A percentile compares a stretch with the other conserved stretches of the same genome.
Evolutionary conservation across 1,140 invertebrate genomes (phyloP).

Genomic region (Apolygus lucorum): DNA sequence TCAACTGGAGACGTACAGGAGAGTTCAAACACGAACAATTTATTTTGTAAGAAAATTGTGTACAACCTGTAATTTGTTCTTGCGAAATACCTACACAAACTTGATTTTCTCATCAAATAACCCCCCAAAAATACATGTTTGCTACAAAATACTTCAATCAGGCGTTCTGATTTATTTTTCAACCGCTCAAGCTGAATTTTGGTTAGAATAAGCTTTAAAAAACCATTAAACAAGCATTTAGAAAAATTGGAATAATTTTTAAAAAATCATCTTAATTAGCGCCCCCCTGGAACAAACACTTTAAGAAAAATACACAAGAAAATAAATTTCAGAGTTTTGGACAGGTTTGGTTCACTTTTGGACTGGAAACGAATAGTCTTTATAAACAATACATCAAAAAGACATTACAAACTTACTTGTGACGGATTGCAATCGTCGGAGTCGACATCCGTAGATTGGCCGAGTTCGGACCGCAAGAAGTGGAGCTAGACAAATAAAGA

Average conservation of each 20-base stretch:
- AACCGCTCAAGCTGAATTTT: too few relatives aligned
- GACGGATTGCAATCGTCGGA: conserved; percentile 1
- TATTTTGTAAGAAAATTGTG: conserved; percentile 11
- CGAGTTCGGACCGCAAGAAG: not conserved
- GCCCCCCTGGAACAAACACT: not conserved
- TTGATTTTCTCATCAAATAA: not conserved
- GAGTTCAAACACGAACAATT: not conserved
- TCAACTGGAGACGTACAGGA: not conserved
- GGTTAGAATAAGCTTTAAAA: too few relatives aligned
- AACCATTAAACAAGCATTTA: too few relatives aligned
- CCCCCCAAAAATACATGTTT: too few relatives aligned
- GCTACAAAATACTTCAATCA: too few relatives aligned
- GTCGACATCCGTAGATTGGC: not conserved
- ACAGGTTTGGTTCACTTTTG: not conserved
- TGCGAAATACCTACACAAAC: not conserved
- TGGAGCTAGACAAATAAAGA: too few relatives aligned
- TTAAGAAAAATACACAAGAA: not conserved
- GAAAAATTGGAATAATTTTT: not conserved
- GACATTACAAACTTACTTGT: not conserved
- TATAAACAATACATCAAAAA: not conserved
- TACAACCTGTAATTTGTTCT: not conserved
- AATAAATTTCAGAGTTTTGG: not conserved
- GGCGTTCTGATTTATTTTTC: too few relatives aligned
- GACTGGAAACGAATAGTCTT: not conserved
- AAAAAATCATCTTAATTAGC: not conserved